Evolutionary conservation across 1,140 invertebrate species (phyloP).

Genomic region (Parasteatoda tepidariorum): DNA sequence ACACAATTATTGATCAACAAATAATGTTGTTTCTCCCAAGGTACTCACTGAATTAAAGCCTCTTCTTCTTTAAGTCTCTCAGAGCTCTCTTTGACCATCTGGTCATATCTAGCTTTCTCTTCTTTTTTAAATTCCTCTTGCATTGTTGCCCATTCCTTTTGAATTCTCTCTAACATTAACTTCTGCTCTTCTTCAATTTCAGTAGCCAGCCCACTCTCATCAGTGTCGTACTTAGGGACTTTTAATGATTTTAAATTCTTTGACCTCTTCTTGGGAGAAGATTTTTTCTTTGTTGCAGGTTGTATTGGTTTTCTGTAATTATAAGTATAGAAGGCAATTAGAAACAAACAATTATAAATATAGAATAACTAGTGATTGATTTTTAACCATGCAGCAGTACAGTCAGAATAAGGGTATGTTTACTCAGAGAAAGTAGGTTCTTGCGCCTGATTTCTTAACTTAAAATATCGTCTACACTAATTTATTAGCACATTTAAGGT

Average conservation of each 20-base stretch:
- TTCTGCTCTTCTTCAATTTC: constrained; percentile 37
- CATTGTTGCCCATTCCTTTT: constrained; percentile 46
- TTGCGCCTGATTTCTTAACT: no score
- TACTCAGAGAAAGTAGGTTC: no score
- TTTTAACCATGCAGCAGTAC: no score
- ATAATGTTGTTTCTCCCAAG: not conserved
- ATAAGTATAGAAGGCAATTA: not conserved
- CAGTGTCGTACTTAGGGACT: not conserved
- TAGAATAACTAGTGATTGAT: no score
- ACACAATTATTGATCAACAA: no score
- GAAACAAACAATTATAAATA: no score
- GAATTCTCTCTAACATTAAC: constrained; percentile 9
- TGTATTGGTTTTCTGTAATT: constrained; percentile 31
- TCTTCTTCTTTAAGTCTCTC: constrained; percentile 38
- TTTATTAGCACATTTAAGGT: no score
- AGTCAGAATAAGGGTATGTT: no score
- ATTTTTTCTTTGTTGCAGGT: not conserved
- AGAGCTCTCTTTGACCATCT: constrained; percentile 16
- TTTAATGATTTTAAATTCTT: constrained; percentile 4
- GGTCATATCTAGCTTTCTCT: constrained; percentile 39
- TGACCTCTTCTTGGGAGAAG: not conserved
- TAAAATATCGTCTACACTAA: no score
- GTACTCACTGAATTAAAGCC: constrained; percentile 4
- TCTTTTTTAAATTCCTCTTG: constrained; percentile 34
- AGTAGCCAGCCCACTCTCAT: not conserved